Evolutionary conservation across 2,888 invertebrate species (phyloP), one percentile per base, ranked within the genome.

Genomic region (Aleiodes testaceus): DNA sequence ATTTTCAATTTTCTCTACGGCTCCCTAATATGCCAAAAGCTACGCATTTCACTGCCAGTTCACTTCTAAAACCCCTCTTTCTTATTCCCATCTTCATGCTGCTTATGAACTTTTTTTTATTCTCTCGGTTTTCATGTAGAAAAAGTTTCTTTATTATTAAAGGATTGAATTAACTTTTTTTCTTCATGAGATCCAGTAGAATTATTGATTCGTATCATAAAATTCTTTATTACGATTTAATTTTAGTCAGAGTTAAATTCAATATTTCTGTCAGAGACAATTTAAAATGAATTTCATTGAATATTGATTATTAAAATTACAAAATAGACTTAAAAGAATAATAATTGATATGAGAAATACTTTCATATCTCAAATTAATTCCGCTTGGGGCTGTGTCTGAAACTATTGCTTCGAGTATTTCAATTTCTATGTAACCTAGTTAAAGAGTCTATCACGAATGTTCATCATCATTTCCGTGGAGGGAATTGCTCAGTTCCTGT

Each of bases 1-100:
- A 82, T 82, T 82, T 81, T 80, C 82, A 81, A 82, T 82, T 82
- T 82, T 82, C 82, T 81, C 79, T 75, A 76, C 72, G 74, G 74
- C 74, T 76, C 77, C 77, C 77, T 77, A 78, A 77, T 76, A 73
- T 74, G n/a, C 71, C 74, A 72, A 79, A 79, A 79, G 78, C 78
- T 75, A 78, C 79, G 79, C 77, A 79, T 80, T 81, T 80, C 72
- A 75, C 74, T 73, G 66, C 76, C 74, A 72, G 68, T 66, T 72
- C 69, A 42, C 64, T 74, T 69, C 66, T 68, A 66, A 64, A 52
- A 66, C 45, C 53, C 45, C 50, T 49, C 59, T 66, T 50, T 49
- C 50, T 69, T 36, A 7, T 20, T 53, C 53, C 26, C n/a, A 55
- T 30, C 26, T 14, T 55, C n/a, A 47, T 16, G 14, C 14, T 47